Evolutionary conservation across 2,113 vertebrate species (phyloP).

Genomic region (Verasper variegatus): DNA sequence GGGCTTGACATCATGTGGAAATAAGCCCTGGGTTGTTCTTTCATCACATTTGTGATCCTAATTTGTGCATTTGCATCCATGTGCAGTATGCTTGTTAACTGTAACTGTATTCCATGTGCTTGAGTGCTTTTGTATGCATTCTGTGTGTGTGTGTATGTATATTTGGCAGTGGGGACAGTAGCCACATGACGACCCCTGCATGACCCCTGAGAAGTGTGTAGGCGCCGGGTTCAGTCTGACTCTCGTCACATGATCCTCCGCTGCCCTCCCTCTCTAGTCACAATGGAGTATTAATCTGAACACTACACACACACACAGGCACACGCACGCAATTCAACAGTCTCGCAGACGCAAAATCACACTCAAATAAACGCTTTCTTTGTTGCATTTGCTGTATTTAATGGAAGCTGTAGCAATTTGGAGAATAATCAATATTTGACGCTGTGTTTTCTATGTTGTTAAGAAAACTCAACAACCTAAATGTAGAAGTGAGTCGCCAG

Average conservation of each 20-base stretch:
- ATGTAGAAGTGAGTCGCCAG: background rate
- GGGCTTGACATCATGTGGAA: constrained; percentile 4
- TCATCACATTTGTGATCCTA: constrained; percentile 16
- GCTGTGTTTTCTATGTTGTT: background rate
- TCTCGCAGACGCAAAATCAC: background rate
- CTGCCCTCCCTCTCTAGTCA: constrained; percentile 67
- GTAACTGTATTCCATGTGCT: constrained; percentile 5
- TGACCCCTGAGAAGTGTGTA: constrained; percentile 78
- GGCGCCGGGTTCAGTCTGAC: constrained; percentile 79
- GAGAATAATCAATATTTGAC: constrained; percentile 22
- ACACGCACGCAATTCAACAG: background rate
- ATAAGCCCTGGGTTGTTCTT: constrained; percentile 10
- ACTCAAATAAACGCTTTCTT: constrained; percentile 25
- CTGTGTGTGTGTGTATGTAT: constrained; percentile 33
- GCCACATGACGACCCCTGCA: constrained; percentile 70
- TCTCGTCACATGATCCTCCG: constrained; percentile 81
- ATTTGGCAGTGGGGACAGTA: constrained; percentile 61
- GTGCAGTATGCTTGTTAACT: constrained; percentile 5
- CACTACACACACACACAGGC: constrained; percentile 27
- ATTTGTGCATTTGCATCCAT: constrained; percentile 23
- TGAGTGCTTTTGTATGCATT: background rate
- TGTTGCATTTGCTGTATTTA: constrained; percentile 6
- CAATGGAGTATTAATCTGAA: constrained; percentile 77
- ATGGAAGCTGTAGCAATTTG: background rate
- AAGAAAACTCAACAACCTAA: background rate